Percentiles rank a stretch among this genome's conserved stretches.
Conservation (phyloP, 2,113 vertebrate species). For the Calyptomena viridis region DNA sequence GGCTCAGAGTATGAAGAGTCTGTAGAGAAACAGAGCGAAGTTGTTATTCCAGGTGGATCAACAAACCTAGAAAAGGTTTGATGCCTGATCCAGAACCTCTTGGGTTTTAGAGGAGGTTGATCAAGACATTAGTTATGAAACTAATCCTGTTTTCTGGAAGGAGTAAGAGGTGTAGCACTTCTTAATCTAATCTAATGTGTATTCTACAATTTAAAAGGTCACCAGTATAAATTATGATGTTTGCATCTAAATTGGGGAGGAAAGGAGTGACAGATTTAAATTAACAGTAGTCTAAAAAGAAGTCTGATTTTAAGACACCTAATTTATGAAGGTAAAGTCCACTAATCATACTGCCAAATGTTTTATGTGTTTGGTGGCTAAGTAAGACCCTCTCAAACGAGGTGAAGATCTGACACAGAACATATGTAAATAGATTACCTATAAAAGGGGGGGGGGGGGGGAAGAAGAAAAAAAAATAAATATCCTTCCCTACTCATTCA, state of each 20-base stretch:
- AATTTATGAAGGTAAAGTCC: neutral
- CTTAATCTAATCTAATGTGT: neutral
- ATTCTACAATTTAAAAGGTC: neutral
- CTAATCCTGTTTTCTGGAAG: neutral
- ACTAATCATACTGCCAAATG: neutral
- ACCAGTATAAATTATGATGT: neutral
- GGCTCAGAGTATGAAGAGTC: constrained; percentile 90
- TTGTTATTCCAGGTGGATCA: neutral
- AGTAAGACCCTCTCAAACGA: neutral
- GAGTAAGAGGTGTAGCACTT: neutral
- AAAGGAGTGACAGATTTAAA: constrained; percentile 13
- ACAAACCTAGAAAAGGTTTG: neutral
- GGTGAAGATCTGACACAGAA: neutral
- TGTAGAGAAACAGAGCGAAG: constrained; percentile 53
- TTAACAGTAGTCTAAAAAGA: constrained; percentile 28
- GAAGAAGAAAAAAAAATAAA: neutral
- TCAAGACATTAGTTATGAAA: neutral
- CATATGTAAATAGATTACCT: neutral
- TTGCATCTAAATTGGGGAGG: neutral
- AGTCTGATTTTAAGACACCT: neutral
- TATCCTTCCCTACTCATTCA: neutral
- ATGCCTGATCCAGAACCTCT: neutral
- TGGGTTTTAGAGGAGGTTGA: neutral
- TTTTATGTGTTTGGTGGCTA: neutral
- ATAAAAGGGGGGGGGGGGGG: neutral